phyloP scores from a whole-genome alignment of 2,888 invertebrate genomes.

The Oxyteleia sp. region DNA sequence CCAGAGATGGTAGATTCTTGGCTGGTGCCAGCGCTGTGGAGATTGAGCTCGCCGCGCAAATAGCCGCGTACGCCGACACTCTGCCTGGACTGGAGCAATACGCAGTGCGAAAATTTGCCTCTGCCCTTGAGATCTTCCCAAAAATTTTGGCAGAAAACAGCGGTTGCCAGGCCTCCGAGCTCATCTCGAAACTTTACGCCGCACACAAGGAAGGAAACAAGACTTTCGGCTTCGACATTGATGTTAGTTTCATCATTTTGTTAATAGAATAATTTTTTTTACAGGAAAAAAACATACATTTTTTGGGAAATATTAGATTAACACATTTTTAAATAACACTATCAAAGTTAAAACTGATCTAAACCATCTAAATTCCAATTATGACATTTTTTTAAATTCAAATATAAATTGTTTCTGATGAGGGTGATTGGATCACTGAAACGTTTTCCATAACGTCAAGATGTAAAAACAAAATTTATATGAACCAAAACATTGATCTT shows the following conservation, averaged over 20 bases:
- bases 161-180: conserved; percentile 95
- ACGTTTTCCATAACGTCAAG: too few species aligned
- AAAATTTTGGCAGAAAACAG: conserved; percentile 98
- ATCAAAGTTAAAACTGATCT: too few species aligned
- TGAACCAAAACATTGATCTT: too few species aligned
- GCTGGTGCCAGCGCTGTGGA: conserved; percentile 99
- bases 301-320: too few species aligned
- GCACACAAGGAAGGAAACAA: conserved; percentile 97
- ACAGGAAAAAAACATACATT: too few species aligned
- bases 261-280: too few species aligned
- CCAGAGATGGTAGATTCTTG: conserved; percentile 93
- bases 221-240: conserved; percentile 95
- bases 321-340: too few species aligned
- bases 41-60: conserved; percentile 96
- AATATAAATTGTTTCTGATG: too few species aligned
- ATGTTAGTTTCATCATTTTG: conserved; percentile 89
- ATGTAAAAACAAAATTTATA: too few species aligned
- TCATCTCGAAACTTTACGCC: conserved; percentile 95
- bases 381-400: too few species aligned
- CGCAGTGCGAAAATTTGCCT: conserved; percentile 97
- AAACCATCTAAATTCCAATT: too few species aligned
- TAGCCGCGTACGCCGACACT: conserved; percentile 96
- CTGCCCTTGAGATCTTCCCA: conserved; percentile 96
- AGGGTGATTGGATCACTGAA: too few species aligned
- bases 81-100: conserved; percentile 98